Conservation (phyloP, 1,140 invertebrate species). For the Saxidomus purpurata region DNA sequence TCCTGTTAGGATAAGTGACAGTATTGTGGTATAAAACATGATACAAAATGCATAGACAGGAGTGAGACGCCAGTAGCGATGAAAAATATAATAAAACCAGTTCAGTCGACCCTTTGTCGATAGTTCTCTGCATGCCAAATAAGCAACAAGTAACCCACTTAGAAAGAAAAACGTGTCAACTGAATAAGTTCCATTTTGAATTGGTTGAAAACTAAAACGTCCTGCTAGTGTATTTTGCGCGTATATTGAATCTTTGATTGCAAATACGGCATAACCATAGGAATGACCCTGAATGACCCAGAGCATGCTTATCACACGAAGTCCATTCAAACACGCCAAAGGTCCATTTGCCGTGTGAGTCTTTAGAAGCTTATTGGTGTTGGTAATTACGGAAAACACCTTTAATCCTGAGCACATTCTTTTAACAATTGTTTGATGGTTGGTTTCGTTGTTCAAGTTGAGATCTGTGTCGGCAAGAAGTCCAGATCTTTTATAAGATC, state of each 20-base stretch:
- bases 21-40: neutral
- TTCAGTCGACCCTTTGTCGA: slow-evolving; percentile 6
- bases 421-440: neutral
- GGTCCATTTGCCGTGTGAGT: slow-evolving; percentile 32
- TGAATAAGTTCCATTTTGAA: slow-evolving; percentile 38
- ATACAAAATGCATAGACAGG: slow-evolving; percentile 19
- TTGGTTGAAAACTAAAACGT: slow-evolving; percentile 44
- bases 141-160: slow-evolving; percentile 39
- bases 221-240: neutral
- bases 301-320: slow-evolving; percentile 46
- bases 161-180: slow-evolving; percentile 56
- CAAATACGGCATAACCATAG: neutral
- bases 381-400: slow-evolving; percentile 15
- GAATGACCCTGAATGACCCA: slow-evolving; percentile 55
- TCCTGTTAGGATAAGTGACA: neutral
- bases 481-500: neutral
- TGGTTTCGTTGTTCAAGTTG: neutral
- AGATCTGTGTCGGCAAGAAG: neutral
- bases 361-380: slow-evolving; percentile 26
- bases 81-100: slow-evolving; percentile 45
- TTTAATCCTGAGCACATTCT: neutral
- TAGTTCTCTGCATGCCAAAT: slow-evolving; percentile 14
- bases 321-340: slow-evolving; percentile 32
- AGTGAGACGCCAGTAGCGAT: slow-evolving; percentile 52
- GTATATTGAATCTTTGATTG: slow-evolving; percentile 2